A percentile compares a stretch with the other conserved stretches of the same genome.
These are phyloP conservation scores for Sinella curviseta DNA, from an alignment of 1,140 invertebrate genomes.

Conservation along the genomic window DNA sequence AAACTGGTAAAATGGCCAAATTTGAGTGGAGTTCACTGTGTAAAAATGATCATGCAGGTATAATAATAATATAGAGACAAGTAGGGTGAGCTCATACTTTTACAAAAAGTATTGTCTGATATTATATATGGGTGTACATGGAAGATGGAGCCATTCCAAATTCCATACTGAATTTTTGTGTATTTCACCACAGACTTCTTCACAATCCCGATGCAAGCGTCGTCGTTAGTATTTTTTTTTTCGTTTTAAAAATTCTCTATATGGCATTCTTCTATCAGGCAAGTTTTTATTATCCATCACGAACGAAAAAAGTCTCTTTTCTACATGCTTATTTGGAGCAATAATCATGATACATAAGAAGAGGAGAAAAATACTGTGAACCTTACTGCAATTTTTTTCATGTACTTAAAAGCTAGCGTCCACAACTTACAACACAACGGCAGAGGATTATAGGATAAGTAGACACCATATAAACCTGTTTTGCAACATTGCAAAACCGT, in stretches of 20 bases:
- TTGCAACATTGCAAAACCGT: slow-evolving; percentile 22
- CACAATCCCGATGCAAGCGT: background rate
- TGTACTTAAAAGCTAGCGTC: background rate
- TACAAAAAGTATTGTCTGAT: too few relatives aligned
- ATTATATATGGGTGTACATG: background rate
- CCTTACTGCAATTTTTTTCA: slow-evolving; percentile 17
- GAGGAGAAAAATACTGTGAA: background rate
- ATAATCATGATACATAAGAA: background rate
- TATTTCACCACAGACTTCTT: background rate
- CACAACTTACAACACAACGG: background rate
- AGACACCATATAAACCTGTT: background rate
- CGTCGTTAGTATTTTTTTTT: background rate
- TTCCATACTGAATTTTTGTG: background rate
- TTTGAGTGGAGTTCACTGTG: too few relatives aligned
- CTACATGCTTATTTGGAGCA: slow-evolving; percentile 2
- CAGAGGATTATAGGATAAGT: background rate
- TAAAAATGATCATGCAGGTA: too few relatives aligned
- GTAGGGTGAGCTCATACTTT: too few relatives aligned
- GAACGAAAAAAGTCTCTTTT: background rate
- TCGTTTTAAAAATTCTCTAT: background rate
- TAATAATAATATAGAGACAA: too few relatives aligned
- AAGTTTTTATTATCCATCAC: background rate
- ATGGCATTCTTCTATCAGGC: background rate
- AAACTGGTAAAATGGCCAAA: background rate
- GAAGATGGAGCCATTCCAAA: background rate